These are phyloP conservation scores for Avahi laniger DNA, from an alignment of 2,797 vertebrate genomes.

Conservation along the genomic window DNA sequence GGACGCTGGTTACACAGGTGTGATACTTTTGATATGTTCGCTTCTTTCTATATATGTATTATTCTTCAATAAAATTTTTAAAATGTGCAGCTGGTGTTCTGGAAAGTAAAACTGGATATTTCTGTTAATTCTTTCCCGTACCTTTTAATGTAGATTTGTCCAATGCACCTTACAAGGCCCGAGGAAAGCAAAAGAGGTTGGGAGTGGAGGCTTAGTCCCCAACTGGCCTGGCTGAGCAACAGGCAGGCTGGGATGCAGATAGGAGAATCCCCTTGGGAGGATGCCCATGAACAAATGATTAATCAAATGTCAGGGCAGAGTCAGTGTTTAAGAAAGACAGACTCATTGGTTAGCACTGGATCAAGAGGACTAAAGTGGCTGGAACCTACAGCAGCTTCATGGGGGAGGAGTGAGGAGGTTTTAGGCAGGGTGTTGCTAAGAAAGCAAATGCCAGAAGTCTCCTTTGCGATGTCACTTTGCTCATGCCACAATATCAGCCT, in stretches of 20 bases:
- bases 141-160: neutral
- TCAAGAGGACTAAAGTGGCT: neutral
- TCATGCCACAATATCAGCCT: neutral
- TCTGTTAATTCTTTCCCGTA: neutral
- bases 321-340: neutral
- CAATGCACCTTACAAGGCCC: neutral
- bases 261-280: neutral
- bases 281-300: neutral
- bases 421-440: neutral
- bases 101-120: neutral
- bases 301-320: neutral
- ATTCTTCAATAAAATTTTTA: neutral
- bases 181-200: neutral
- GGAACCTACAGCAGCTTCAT: neutral
- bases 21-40: neutral
- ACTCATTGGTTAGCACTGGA: neutral
- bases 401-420: neutral
- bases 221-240: neutral
- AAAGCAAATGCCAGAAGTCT: neutral
- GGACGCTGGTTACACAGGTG: neutral
- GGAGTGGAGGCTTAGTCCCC: too few relatives aligned
- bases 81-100: slow-evolving; percentile 38
- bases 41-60: neutral
- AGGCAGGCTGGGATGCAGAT: neutral
- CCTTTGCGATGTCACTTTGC: neutral